Percentiles rank a stretch among this genome's conserved stretches.
These are phyloP conservation scores for Cylloceria caligata DNA, from an alignment of 2,888 invertebrate species.

Conservation along the genomic window DNA sequence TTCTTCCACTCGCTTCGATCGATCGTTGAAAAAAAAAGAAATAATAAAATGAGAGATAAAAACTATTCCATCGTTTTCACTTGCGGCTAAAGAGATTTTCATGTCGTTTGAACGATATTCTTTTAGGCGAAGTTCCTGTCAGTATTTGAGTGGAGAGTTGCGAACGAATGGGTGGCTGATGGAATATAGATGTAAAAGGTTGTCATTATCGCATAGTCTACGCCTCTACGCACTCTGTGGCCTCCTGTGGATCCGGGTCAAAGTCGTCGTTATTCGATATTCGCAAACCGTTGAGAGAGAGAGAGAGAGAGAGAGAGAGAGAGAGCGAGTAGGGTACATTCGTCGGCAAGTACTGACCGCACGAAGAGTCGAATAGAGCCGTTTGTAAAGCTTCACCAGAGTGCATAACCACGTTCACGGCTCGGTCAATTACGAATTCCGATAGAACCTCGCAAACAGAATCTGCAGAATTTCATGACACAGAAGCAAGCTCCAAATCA, in stretches of 20 bases:
- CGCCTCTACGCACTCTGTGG: background rate
- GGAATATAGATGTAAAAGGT: background rate
- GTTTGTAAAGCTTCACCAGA: background rate
- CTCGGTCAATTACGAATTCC: constrained; percentile 6
- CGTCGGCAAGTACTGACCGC: background rate
- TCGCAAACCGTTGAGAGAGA: background rate
- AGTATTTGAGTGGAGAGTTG: background rate
- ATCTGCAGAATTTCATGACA: constrained; percentile 8
- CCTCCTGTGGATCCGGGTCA: background rate
- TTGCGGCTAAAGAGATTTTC: constrained; percentile 53
- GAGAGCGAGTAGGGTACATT: background rate
- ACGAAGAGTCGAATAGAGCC: background rate
- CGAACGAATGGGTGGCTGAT: constrained; percentile 1
- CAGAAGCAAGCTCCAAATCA: background rate
- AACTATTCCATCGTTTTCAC: constrained; percentile 28
- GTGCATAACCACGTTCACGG: background rate
- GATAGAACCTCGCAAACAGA: background rate
- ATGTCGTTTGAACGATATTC: constrained; percentile 46
- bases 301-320: background rate
- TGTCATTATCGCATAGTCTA: constrained; percentile 3
- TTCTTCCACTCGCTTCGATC: constrained; percentile 26
- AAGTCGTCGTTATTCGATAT: background rate
- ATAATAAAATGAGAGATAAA: background rate
- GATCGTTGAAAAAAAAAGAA: constrained; percentile 18
- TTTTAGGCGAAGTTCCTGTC: constrained; percentile 30